phyloP scores from a whole-genome alignment of 2,797 vertebrate species.

The Pygocentrus nattereri region DNA sequence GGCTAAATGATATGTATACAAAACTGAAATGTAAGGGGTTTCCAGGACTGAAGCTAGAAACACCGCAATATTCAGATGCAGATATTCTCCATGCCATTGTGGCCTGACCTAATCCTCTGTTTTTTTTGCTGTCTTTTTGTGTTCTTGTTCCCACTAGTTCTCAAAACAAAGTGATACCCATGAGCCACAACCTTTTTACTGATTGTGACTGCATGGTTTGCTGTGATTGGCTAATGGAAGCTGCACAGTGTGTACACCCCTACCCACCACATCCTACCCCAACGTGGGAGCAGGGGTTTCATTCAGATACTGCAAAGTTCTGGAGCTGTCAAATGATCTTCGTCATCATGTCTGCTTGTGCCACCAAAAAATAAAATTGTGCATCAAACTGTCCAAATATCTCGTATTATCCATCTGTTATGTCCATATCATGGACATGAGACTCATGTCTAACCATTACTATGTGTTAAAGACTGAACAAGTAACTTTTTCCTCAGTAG shows the following conservation, averaged over 20 bases:
- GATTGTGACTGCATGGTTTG: neutral
- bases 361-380: constrained; percentile 2
- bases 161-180: neutral
- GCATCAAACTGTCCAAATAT: too few species aligned
- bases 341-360: neutral
- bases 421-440: too few species aligned
- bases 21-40: neutral
- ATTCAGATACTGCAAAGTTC: too few species aligned
- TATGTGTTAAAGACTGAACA: neutral
- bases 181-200: neutral
- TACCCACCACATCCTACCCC: neutral
- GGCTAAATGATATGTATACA: too few species aligned
- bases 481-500: too few species aligned
- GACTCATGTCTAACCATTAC: neutral
- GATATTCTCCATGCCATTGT: neutral
- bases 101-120: neutral
- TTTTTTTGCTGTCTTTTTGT: neutral
- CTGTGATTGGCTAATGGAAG: neutral
- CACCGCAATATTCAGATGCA: neutral
- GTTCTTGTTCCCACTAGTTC: neutral
- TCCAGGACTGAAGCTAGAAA: neutral
- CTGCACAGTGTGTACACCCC: neutral
- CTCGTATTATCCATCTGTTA: neutral
- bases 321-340: neutral
- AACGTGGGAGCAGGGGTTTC: too few species aligned